Base-by-base conservation (phyloP, 2,797 vertebrate genomes). In the Ptychadena robeensis region DNA sequence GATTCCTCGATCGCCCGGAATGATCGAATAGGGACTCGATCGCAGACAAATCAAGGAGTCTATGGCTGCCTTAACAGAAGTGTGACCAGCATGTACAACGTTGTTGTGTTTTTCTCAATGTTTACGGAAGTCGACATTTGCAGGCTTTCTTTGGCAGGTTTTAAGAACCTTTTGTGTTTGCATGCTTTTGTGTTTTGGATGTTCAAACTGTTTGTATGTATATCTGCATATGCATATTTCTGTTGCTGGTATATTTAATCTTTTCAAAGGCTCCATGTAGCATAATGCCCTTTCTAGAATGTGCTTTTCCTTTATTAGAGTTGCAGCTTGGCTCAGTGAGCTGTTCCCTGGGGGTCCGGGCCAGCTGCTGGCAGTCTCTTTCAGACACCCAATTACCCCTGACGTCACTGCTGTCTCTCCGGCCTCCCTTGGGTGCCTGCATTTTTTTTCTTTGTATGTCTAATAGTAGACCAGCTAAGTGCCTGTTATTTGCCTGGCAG, bases 381-480 rank as follows among this genome's bases (percentile, higher is more conserved):
- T 93, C 95, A 95, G 95, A 95, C 96, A 94, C 96, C 92, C 92
- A 94, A 95, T 94, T 94, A 94, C 94, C 93, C 95, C 94, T 98
- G 96, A 98, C 96, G 96, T 98, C 97, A 98, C 94, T 90, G 94
- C 94, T 92, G 94, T 96, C 95, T 90, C 92, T 95, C 95, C 94
- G 89, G 94, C 83, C 95, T 98, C 97, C 97, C 97, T 95, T 96
- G 96, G 96, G 96, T 95, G 96, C 96, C 93, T 91, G 93, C 94
- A 93, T 94, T 93, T 92, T 94, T 94, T 94, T 94, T 94, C 95
- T 98, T 97, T 97, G 96, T 98, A 97, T 96, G 95, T 91, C 95
- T 95, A 97, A 97, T 97, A 97, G 97, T 96, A 93, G 96, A 96
- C 96, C 95, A 96, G 94, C 94, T 95, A 95, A 96, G 93, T 95